phyloP scores from a whole-genome alignment of 2,888 invertebrate species.

The Notodonta ziczac region DNA sequence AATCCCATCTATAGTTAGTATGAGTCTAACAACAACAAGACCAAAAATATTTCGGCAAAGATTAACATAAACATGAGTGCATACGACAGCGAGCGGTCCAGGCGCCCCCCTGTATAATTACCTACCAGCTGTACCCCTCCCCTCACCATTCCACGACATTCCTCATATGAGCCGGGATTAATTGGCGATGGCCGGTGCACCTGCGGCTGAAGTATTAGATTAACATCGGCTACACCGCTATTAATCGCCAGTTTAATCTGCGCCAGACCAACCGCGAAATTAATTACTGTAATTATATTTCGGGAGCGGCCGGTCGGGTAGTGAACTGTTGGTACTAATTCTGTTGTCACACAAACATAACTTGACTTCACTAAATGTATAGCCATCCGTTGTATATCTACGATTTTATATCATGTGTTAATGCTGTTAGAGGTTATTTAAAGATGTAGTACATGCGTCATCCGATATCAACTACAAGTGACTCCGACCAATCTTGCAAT shows the following conservation, averaged over 20 bases:
- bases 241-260: slow-evolving; percentile 74
- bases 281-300: slow-evolving; percentile 60
- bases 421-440: too few relatives aligned
- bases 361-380: too few relatives aligned
- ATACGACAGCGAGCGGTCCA: slow-evolving; percentile 51
- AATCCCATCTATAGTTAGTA: too few relatives aligned
- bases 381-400: too few relatives aligned
- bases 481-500: too few relatives aligned
- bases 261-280: slow-evolving; percentile 65
- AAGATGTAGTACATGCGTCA: too few relatives aligned
- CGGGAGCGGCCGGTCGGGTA: slow-evolving; percentile 18
- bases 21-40: neutral
- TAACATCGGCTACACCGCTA: slow-evolving; percentile 72
- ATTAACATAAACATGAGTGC: slow-evolving; percentile 64
- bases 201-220: slow-evolving; percentile 76
- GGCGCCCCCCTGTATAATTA: slow-evolving; percentile 49
- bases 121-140: slow-evolving; percentile 38
- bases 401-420: too few relatives aligned
- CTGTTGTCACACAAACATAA: too few relatives aligned
- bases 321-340: neutral
- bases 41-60: slow-evolving; percentile 8
- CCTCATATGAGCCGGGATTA: slow-evolving; percentile 55
- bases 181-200: slow-evolving; percentile 68
- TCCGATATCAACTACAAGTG: too few relatives aligned
- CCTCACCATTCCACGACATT: slow-evolving; percentile 40